phyloP scores from a whole-genome alignment of 92 coral and sea anemone species.

The Siderastrea siderea region DNA sequence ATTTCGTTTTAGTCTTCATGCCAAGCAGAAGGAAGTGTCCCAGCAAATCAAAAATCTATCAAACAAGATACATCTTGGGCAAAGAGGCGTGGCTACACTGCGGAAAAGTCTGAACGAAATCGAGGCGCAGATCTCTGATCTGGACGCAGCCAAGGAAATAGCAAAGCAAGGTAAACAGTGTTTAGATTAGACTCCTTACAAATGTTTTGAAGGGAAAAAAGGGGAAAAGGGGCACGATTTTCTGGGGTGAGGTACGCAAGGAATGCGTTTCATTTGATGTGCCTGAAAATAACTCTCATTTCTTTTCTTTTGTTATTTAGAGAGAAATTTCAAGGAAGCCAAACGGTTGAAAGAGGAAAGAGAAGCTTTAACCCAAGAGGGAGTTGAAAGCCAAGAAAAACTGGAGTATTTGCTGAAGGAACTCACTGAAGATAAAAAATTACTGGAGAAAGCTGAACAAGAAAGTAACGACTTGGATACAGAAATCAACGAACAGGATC shows the following conservation, averaged over 20 bases:
- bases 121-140: constrained; percentile 86
- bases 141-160: constrained; percentile 86
- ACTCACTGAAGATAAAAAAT: constrained; percentile 38
- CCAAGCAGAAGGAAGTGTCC: constrained; percentile 37
- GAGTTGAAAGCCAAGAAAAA: constrained; percentile 66
- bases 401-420: constrained; percentile 58
- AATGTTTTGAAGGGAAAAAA: no score
- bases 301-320: constrained; percentile 17
- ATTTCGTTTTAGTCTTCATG: constrained; percentile 41
- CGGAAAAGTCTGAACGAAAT: constrained; percentile 84
- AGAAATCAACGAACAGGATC: constrained; percentile 35
- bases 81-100: constrained; percentile 66
- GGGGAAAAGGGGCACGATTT: no score
- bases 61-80: constrained; percentile 66
- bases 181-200: no score
- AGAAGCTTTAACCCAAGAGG: constrained; percentile 68
- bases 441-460: constrained; percentile 45
- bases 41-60: constrained; percentile 66
- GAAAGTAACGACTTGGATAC: constrained; percentile 16
- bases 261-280: no score
- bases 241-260: no score
- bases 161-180: constrained; percentile 82
- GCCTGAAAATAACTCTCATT: neutral
- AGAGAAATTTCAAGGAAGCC: constrained; percentile 88
- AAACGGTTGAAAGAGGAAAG: constrained; percentile 84